phyloP scores from a whole-genome alignment of 1,140 invertebrate species.

The Lepidurus apus region DNA sequence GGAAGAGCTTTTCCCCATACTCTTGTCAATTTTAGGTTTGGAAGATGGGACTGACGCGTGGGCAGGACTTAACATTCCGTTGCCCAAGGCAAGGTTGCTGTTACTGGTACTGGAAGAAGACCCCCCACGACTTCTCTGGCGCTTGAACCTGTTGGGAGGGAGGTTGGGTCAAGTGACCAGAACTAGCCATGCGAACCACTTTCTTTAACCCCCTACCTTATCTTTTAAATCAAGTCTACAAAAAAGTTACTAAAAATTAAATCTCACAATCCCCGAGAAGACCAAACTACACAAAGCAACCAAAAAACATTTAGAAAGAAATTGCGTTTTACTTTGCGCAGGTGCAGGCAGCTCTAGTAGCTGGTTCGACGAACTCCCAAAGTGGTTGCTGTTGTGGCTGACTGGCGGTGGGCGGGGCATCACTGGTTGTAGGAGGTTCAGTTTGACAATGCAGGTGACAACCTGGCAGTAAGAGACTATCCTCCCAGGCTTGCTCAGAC shows the following conservation, averaged over 20 bases:
- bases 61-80: not conserved
- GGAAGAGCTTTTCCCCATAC: conserved; percentile 12
- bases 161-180: not conserved
- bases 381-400: conserved; percentile 46
- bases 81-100: conserved; percentile 22
- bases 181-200: not conserved
- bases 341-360: conserved; percentile 68
- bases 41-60: conserved; percentile 6
- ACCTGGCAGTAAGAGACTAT: conserved; percentile 50
- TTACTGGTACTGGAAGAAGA: conserved; percentile 20
- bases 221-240: no score
- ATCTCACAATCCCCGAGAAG: not conserved
- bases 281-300: not conserved
- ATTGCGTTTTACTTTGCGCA: conserved; percentile 57
- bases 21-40: conserved; percentile 26
- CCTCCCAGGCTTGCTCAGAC: conserved; percentile 70
- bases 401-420: conserved; percentile 39
- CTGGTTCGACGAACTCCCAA: conserved; percentile 83
- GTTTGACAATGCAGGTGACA: conserved; percentile 34
- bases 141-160: conserved; percentile 24
- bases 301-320: not conserved
- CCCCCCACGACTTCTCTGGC: conserved; percentile 7
- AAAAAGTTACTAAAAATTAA: not conserved
- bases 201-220: not conserved
- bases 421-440: conserved; percentile 35